Evolutionary conservation across 2,113 vertebrate genomes (phyloP).

Genomic region (Serilophus lunatus): DNA sequence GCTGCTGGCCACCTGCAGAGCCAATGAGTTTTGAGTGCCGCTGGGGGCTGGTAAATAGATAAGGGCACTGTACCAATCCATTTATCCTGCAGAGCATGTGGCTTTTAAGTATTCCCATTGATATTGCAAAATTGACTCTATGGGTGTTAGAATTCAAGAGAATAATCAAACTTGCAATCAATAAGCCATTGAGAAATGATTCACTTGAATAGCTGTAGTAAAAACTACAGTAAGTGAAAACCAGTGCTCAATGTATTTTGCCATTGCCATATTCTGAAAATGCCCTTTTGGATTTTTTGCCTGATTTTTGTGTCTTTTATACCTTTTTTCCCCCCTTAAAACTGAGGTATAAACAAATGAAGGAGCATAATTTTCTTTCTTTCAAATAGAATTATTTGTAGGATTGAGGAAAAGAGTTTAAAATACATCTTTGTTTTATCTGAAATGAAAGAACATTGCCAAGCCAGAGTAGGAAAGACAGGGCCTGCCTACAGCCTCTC

Average conservation of each 20-base stretch:
- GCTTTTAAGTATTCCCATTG: neutral
- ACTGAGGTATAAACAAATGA: neutral
- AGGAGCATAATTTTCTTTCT: neutral
- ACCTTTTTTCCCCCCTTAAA: neutral
- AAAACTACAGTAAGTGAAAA: neutral
- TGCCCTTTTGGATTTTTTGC: neutral
- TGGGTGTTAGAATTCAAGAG: neutral
- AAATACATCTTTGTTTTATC: neutral
- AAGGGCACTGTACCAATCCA: neutral
- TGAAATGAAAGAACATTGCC: neutral
- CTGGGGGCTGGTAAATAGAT: neutral
- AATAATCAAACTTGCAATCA: conserved; percentile 14
- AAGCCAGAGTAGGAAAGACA: rapidly evolving
- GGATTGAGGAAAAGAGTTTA: neutral
- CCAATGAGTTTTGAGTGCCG: neutral
- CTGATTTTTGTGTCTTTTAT: neutral
- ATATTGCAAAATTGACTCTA: neutral
- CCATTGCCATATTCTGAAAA: neutral
- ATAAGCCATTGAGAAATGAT: neutral
- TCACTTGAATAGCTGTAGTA: neutral
- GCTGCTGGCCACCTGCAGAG: neutral
- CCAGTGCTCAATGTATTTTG: neutral
- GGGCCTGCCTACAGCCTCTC: neutral
- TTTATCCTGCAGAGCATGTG: neutral
- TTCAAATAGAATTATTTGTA: neutral